These are phyloP conservation scores for Polydrusus cervinus DNA, from an alignment of 2,888 invertebrate species.

Conservation along the genomic window DNA sequence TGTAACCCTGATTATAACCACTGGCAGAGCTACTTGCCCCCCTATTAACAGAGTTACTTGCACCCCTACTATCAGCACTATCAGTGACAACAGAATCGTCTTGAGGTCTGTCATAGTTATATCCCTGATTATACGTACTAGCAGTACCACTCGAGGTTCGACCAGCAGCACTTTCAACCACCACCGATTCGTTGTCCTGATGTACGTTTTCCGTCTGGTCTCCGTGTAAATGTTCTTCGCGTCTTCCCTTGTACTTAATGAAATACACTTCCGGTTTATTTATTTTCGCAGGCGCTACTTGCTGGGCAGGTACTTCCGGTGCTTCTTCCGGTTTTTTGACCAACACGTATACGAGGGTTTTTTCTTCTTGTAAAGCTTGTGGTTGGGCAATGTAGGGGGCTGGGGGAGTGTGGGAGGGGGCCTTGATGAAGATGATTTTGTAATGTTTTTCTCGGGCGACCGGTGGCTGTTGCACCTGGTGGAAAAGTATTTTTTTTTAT, in stretches of 20 bases:
- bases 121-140: background rate
- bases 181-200: conserved; percentile 10
- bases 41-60: too few species aligned
- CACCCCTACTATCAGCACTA: too few species aligned
- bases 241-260: conserved; percentile 86
- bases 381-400: conserved; percentile 82
- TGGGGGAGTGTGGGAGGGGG: conserved; percentile 74
- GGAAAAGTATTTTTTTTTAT: too few species aligned
- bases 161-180: conserved; percentile 15
- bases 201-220: conserved; percentile 9
- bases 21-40: too few species aligned
- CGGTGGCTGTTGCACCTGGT: conserved; percentile 31
- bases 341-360: conserved; percentile 90
- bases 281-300: conserved; percentile 86
- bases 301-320: conserved; percentile 84
- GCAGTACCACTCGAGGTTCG: conserved; percentile 13
- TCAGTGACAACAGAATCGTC: too few species aligned
- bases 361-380: conserved; percentile 85
- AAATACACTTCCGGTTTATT: conserved; percentile 93
- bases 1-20: too few species aligned
- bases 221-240: conserved; percentile 65
- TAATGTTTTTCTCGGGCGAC: conserved; percentile 48
- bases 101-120: background rate
- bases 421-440: conserved; percentile 88
- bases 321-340: conserved; percentile 91